Percentiles rank a stretch among this genome's conserved stretches.
phyloP scores from a whole-genome alignment of 2,888 invertebrate genomes.

The Abrostola tripartita region DNA sequence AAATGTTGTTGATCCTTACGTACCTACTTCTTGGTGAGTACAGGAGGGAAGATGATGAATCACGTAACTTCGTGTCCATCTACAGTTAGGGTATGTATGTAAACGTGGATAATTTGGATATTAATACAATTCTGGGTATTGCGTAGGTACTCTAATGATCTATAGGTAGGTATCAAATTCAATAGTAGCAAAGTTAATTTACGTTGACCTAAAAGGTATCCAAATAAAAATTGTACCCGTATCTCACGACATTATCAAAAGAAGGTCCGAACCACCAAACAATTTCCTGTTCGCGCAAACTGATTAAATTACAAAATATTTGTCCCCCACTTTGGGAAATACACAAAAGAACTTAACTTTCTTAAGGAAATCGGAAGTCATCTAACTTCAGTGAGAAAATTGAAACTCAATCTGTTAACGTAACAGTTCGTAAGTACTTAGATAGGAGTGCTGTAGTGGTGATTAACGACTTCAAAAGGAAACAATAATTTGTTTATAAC shows the following conservation, averaged over 20 bases:
- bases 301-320: conserved; percentile 50
- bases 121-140: too few species aligned
- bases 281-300: conserved; percentile 47
- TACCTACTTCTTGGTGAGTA: not conserved
- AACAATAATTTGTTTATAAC: not conserved
- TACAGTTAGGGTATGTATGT: too few species aligned
- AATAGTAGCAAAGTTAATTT: conserved; percentile 40
- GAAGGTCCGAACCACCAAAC: conserved; percentile 44
- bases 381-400: conserved; percentile 43
- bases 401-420: conserved; percentile 29
- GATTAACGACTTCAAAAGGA: conserved; percentile 1
- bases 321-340: conserved; percentile 31
- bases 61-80: too few species aligned
- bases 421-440: conserved; percentile 7
- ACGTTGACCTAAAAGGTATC: conserved; percentile 27
- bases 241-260: conserved; percentile 47
- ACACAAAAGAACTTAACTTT: conserved; percentile 39
- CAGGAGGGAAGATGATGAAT: not conserved
- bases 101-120: too few species aligned
- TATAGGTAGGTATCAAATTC: not conserved
- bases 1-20: not conserved
- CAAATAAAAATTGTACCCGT: conserved; percentile 14
- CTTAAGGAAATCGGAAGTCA: conserved; percentile 34
- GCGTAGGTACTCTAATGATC: too few species aligned
- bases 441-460: not conserved